Conservation (phyloP, 1,140 invertebrate species). For the Drosophila albomicans region DNA sequence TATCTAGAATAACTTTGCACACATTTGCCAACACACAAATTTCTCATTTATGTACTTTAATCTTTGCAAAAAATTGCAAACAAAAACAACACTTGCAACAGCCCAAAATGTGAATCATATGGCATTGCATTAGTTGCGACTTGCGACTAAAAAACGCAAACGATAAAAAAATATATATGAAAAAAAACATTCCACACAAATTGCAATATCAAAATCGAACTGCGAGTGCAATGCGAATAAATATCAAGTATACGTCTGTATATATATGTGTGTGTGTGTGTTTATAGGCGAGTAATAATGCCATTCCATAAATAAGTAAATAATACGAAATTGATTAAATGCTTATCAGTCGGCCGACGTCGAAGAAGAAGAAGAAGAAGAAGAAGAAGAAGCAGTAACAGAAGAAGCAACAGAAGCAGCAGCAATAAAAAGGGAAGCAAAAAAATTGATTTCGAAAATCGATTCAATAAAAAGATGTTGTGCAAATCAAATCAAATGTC, state of each 20-base stretch:
- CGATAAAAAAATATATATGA: constrained; percentile 16
- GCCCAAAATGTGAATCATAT: constrained; percentile 31
- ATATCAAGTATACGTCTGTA: constrained; percentile 2
- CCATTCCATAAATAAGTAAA: constrained; percentile 49
- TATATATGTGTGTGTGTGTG: background rate
- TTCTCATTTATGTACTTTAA: constrained; percentile 16
- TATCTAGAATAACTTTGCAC: background rate
- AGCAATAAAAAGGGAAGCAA: constrained; percentile 4
- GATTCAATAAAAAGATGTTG: constrained; percentile 65
- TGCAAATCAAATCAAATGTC: constrained; percentile 59
- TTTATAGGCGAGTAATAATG: constrained; percentile 15
- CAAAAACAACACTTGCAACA: constrained; percentile 18
- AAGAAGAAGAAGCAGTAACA: too few species aligned
- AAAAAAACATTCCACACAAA: constrained; percentile 20
- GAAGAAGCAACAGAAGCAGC: background rate
- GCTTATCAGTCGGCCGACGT: constrained; percentile 48
- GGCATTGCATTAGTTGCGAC: constrained; percentile 28
- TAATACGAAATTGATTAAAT: constrained; percentile 66
- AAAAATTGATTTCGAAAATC: constrained; percentile 48
- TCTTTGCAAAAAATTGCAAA: constrained; percentile 2
- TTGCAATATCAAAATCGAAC: constrained; percentile 65
- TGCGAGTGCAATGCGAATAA: constrained; percentile 23
- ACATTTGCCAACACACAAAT: constrained; percentile 11
- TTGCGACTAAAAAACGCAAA: constrained; percentile 20
- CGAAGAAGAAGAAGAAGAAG: constrained; percentile 10